Conservation (phyloP, 2,113 vertebrate genomes). For the Ictalurus furcatus region DNA sequence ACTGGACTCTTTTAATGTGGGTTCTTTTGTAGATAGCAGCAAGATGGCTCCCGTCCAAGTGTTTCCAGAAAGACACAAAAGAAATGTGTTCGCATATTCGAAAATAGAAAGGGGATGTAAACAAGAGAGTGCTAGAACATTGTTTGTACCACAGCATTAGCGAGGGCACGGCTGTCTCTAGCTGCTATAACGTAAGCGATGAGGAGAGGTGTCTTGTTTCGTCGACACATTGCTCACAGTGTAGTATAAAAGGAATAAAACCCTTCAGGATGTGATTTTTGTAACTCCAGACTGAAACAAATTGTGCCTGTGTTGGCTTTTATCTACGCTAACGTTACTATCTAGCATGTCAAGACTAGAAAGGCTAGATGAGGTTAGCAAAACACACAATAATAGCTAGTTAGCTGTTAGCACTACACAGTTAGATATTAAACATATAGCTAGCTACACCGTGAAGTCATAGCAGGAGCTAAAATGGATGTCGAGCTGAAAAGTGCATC, state of each 20-base stretch:
- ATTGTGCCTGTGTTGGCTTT: background rate
- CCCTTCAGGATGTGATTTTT: background rate
- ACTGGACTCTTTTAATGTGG: background rate
- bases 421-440: too few species aligned
- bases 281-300: background rate
- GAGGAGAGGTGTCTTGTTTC: background rate
- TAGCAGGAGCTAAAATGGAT: too few species aligned
- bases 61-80: background rate
- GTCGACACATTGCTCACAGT: background rate
- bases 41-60: background rate
- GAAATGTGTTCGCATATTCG: background rate
- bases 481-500: background rate
- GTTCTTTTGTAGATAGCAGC: slow-evolving; percentile 25
- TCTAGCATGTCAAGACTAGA: background rate
- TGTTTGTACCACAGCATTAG: background rate
- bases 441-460: background rate
- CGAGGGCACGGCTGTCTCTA: background rate
- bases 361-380: background rate
- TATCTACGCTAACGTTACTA: background rate
- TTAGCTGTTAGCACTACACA: background rate
- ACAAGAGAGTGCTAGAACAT: background rate
- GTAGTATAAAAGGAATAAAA: background rate
- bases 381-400: background rate
- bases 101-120: background rate
- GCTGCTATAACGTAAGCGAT: background rate